These are phyloP conservation scores for Karalla daura DNA, from an alignment of 2,797 vertebrate species.

Conservation along the genomic window DNA sequence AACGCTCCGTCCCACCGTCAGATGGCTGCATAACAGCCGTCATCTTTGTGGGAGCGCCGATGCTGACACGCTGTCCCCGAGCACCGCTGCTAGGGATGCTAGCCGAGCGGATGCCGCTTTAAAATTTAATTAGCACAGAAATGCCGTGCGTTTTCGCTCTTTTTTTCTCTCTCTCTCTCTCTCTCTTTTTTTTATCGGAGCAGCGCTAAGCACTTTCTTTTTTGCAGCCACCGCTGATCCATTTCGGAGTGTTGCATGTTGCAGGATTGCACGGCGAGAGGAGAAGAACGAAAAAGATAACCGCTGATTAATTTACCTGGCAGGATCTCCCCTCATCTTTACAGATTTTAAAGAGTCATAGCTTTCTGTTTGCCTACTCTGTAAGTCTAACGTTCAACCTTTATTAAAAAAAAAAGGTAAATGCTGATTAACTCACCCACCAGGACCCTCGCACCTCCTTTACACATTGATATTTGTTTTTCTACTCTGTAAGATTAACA, in stretches of 20 bases:
- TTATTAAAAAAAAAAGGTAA: too few species aligned
- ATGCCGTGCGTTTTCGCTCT: constrained; percentile 30
- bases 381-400: constrained; percentile 45
- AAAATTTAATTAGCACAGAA: constrained; percentile 60
- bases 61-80: constrained; percentile 55
- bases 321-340: background rate
- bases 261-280: constrained; percentile 23
- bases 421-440: too few species aligned
- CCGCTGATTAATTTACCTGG: background rate
- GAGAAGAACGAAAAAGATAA: background rate
- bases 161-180: too few species aligned
- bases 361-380: constrained; percentile 57
- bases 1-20: constrained; percentile 36
- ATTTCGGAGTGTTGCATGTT: background rate
- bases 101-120: constrained; percentile 50
- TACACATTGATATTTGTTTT: too few species aligned
- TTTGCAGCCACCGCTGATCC: background rate
- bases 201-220: background rate
- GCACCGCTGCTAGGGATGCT: constrained; percentile 46
- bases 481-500: constrained; percentile 48
- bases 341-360: background rate
- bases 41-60: constrained; percentile 34
- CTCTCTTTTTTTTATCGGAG: too few species aligned
- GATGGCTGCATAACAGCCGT: constrained; percentile 34
- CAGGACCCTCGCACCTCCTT: too few species aligned